Percentiles rank a stretch among this genome's conserved stretches.
Evolutionary conservation across 2,888 invertebrate species (phyloP).

Genomic region (Lepidonotus clava): DNA sequence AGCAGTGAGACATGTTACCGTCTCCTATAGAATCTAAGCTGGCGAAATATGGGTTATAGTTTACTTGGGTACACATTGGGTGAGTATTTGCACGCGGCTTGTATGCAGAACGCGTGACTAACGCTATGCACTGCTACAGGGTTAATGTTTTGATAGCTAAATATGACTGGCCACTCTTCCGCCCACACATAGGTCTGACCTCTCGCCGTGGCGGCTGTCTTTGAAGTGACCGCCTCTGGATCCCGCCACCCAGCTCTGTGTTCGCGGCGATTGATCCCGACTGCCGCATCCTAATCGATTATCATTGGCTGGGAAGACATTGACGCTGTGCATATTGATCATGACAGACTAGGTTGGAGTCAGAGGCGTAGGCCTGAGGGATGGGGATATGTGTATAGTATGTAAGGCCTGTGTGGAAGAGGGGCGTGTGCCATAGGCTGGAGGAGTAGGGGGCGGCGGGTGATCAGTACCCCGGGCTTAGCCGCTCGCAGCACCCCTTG

Average conservation of each 20-base stretch:
- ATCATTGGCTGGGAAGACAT: slow-evolving; percentile 22
- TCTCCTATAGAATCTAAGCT: no score
- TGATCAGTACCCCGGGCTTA: no score
- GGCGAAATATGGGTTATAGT: background rate
- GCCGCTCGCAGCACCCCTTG: no score
- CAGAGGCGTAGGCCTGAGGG: background rate
- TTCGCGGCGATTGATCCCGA: slow-evolving; percentile 24
- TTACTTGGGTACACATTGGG: background rate
- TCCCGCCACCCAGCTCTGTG: background rate
- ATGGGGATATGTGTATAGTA: no score
- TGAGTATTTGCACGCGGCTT: background rate
- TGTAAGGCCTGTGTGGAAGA: background rate
- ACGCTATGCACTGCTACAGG: background rate
- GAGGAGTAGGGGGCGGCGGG: background rate
- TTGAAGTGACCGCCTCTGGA: background rate
- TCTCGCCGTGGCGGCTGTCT: background rate
- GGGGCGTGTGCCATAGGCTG: background rate
- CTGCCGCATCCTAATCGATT: slow-evolving; percentile 42
- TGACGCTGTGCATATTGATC: slow-evolving; percentile 17
- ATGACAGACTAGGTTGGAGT: background rate
- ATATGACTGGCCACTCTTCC: background rate
- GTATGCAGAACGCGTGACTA: background rate
- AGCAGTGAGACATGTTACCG: background rate
- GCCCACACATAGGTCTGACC: no score
- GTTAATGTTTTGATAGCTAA: slow-evolving; percentile 7